These are phyloP conservation scores for Penelope pileata DNA, from an alignment of 2,113 vertebrate species.

Conservation along the genomic window DNA sequence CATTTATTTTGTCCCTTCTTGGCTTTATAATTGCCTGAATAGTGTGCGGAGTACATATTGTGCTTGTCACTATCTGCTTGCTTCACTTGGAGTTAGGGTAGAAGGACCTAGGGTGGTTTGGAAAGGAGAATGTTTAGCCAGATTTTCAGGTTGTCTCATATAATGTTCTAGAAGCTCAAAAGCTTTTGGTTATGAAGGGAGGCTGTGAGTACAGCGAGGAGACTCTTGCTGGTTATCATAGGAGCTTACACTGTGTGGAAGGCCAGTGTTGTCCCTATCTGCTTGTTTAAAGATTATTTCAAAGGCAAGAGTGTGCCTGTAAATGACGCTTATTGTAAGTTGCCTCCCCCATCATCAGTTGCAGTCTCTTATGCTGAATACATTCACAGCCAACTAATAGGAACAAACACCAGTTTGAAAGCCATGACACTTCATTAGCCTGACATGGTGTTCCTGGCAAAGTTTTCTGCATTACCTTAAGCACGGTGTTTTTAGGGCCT, in stretches of 20 bases:
- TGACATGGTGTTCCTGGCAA: background rate
- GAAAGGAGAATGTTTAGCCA: background rate
- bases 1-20: background rate
- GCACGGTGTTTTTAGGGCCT: background rate
- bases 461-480: background rate
- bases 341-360: background rate
- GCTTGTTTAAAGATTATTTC: background rate
- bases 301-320: background rate
- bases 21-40: background rate
- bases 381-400: background rate
- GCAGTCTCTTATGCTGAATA: background rate
- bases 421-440: background rate
- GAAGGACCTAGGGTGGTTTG: background rate
- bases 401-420: background rate
- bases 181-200: background rate
- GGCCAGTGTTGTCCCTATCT: background rate
- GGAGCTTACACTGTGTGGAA: background rate
- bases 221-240: accelerated
- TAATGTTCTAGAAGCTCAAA: background rate
- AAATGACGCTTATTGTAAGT: background rate
- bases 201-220: background rate
- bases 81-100: background rate
- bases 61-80: background rate
- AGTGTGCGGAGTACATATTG: background rate
- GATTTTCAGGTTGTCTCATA: background rate